Conservation (phyloP, 2,888 invertebrate species). For the Conistra vaccinii region DNA sequence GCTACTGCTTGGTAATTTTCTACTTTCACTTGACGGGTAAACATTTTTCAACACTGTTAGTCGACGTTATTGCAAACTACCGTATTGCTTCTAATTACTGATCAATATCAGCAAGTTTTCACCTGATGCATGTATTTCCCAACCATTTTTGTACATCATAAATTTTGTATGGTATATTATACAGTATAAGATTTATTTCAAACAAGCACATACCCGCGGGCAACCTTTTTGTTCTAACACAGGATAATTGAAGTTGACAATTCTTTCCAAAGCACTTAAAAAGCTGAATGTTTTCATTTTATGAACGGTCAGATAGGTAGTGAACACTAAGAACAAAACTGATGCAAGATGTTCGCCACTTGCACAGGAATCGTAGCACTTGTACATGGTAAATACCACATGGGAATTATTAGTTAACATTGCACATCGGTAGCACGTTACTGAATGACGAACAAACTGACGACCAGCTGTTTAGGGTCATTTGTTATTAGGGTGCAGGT, state of each 20-base stretch:
- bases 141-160: slow-evolving; percentile 21
- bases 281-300: slow-evolving; percentile 74
- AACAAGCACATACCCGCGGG: slow-evolving; percentile 69
- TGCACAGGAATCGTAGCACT: slow-evolving; percentile 56
- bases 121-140: slow-evolving; percentile 59
- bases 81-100: slow-evolving; percentile 58
- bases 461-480: slow-evolving; percentile 67
- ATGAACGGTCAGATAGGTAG: slow-evolving; percentile 66
- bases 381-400: slow-evolving; percentile 54
- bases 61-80: slow-evolving; percentile 54
- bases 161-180: background rate
- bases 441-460: slow-evolving; percentile 56
- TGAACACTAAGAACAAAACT: slow-evolving; percentile 71
- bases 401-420: slow-evolving; percentile 67
- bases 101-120: slow-evolving; percentile 52
- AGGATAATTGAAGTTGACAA: slow-evolving; percentile 76
- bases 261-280: slow-evolving; percentile 69
- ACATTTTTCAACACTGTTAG: slow-evolving; percentile 65
- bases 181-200: background rate
- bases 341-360: slow-evolving; percentile 67
- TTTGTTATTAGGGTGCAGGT: slow-evolving; percentile 77
- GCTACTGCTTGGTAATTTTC: slow-evolving; percentile 61
- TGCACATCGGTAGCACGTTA: slow-evolving; percentile 54
- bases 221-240: slow-evolving; percentile 67
- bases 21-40: slow-evolving; percentile 75